Conservation (phyloP, 2,888 invertebrate species). For the Ctena decussata region DNA sequence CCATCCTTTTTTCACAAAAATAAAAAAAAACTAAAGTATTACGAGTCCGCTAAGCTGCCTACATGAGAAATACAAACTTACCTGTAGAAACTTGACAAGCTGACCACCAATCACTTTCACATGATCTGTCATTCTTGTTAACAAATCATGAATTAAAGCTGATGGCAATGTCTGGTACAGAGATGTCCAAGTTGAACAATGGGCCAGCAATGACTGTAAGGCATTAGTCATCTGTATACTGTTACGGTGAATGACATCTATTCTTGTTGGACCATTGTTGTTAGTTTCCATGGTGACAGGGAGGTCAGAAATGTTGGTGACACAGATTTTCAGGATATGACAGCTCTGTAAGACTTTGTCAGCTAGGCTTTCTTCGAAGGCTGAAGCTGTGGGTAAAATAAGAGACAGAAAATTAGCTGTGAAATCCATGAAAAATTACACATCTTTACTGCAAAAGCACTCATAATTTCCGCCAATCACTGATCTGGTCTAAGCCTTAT, state of each 20-base stretch:
- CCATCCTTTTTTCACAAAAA: too few species aligned
- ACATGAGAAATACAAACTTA: too few species aligned
- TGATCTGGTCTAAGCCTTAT: too few species aligned
- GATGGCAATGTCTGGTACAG: slow-evolving; percentile 74
- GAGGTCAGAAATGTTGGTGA: slow-evolving; percentile 32
- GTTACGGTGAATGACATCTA: slow-evolving; percentile 23
- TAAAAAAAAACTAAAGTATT: too few species aligned
- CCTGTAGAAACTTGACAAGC: slow-evolving; percentile 81
- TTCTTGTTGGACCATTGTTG: slow-evolving; percentile 22
- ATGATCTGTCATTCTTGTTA: slow-evolving; percentile 70
- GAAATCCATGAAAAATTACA: too few species aligned
- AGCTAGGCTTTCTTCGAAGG: slow-evolving; percentile 77
- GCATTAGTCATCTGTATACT: slow-evolving; percentile 65
- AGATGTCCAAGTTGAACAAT: slow-evolving; percentile 76
- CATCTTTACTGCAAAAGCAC: too few species aligned
- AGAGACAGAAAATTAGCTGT: too few species aligned
- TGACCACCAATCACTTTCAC: slow-evolving; percentile 77
- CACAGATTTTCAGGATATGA: slow-evolving; percentile 34
- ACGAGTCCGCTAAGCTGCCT: too few species aligned
- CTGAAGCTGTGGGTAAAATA: slow-evolving; percentile 34
- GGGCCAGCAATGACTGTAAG: slow-evolving; percentile 72
- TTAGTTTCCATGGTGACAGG: slow-evolving; percentile 43
- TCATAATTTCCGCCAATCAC: too few species aligned
- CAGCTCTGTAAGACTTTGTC: slow-evolving; percentile 77
- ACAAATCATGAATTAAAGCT: slow-evolving; percentile 76